Conservation (phyloP, 2,797 vertebrate genomes). For the Tragopan temminckii region DNA sequence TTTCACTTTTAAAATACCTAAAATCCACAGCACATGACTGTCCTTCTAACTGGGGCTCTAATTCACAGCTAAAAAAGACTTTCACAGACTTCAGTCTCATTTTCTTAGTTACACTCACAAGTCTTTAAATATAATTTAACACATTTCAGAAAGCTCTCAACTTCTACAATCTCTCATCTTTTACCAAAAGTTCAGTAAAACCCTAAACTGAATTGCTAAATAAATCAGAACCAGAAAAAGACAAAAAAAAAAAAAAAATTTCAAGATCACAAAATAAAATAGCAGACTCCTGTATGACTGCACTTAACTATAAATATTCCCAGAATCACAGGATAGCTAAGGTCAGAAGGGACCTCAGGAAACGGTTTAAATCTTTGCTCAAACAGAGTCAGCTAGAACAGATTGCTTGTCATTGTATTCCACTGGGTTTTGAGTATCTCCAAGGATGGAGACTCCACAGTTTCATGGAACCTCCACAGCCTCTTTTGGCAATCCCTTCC, state of each 20-base stretch:
- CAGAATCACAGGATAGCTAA: not conserved
- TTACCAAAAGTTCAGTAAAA: conserved; percentile 19
- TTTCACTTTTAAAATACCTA: not conserved
- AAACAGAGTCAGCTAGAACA: not conserved
- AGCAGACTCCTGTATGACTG: not conserved
- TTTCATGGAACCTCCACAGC: not conserved
- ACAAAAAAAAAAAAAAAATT: not conserved
- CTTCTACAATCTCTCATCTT: conserved; percentile 16
- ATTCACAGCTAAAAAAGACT: conserved; percentile 42
- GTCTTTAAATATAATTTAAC: conserved; percentile 64
- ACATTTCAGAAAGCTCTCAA: conserved; percentile 50
- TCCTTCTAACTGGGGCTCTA: conserved; percentile 13
- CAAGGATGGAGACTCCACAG: not conserved
- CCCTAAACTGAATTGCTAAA: conserved; percentile 2
- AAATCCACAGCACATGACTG: conserved; percentile 3
- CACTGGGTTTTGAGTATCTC: not conserved
- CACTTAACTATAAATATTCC: not conserved
- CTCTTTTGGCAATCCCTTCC: not conserved
- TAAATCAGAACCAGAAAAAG: not conserved
- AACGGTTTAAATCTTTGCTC: not conserved
- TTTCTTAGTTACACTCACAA: conserved; percentile 40
- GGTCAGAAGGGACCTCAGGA: not conserved
- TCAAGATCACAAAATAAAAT: not conserved
- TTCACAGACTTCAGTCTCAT: conserved; percentile 30
- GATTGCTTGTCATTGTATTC: not conserved